Conservation (phyloP, 2,888 invertebrate species). For the Achlya flavicornis region DNA sequence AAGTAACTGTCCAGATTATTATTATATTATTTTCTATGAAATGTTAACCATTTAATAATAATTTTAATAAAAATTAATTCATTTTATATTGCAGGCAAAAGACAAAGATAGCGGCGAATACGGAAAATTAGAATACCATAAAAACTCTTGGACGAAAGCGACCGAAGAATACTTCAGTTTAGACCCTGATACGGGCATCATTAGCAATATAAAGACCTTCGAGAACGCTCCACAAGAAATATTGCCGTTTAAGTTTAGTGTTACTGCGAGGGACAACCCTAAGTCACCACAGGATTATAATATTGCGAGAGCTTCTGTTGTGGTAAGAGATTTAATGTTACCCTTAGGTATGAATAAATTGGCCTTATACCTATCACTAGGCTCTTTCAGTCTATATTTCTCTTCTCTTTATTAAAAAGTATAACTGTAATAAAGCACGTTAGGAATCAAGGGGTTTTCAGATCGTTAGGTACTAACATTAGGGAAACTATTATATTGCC, state of each 20-base stretch:
- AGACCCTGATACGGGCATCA: conserved; percentile 89
- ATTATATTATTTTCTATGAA: too few species aligned
- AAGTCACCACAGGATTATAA: conserved; percentile 85
- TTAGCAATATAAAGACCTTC: conserved; percentile 89
- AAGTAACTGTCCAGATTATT: too few species aligned
- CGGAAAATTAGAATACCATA: conserved; percentile 90
- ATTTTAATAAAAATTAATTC: too few species aligned
- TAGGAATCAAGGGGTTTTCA: too few species aligned
- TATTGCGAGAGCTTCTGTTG: conserved; percentile 85
- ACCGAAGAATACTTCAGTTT: conserved; percentile 88
- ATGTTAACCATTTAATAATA: too few species aligned
- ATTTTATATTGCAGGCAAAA: conserved; percentile 83
- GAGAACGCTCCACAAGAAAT: conserved; percentile 85
- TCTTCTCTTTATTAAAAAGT: too few species aligned
- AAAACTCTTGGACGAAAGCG: conserved; percentile 75
- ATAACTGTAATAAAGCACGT: too few species aligned
- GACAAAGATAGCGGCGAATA: conserved; percentile 94
- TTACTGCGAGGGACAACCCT: conserved; percentile 90
- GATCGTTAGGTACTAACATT: too few species aligned
- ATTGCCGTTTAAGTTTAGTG: conserved; percentile 89
- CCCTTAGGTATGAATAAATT: too few species aligned
- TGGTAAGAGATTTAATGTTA: conserved; percentile 74
- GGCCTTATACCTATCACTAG: too few species aligned
- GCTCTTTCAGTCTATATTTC: too few species aligned
- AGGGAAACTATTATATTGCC: too few species aligned